Percentiles rank a stretch among this genome's conserved stretches.
Conservation (phyloP, 2,888 invertebrate species). For the Drosophila colorata region DNA sequence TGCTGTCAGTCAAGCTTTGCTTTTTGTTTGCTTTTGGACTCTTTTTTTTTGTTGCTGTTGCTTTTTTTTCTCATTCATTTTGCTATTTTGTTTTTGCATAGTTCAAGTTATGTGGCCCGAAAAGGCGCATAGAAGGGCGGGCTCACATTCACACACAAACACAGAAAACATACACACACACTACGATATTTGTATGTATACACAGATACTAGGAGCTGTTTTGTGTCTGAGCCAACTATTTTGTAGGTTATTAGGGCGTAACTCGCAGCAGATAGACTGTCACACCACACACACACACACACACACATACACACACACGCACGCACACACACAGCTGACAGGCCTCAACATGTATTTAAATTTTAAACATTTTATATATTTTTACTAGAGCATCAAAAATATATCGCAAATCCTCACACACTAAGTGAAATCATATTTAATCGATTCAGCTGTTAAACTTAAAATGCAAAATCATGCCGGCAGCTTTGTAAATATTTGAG, state of each 20-base stretch:
- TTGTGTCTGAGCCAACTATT: conserved; percentile 73
- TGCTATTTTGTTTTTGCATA: conserved; percentile 61
- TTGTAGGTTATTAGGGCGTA: conserved; percentile 79
- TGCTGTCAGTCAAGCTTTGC: conserved; percentile 50
- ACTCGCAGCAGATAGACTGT: conserved; percentile 52
- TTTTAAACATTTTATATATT: conserved; percentile 44
- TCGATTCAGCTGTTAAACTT: conserved; percentile 23
- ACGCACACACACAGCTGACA: conserved; percentile 29
- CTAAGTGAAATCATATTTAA: conserved; percentile 15
- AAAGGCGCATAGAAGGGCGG: conserved; percentile 25
- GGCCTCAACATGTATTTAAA: conserved; percentile 56
- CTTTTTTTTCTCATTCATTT: conserved; percentile 35
- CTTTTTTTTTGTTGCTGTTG: conserved; percentile 4
- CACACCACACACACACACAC: conserved; percentile 40
- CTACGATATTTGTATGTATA: conserved; percentile 1
- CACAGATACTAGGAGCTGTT: conserved; percentile 49
- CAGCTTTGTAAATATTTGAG: neutral
- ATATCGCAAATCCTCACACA: neutral
- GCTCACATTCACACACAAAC: conserved; percentile 15
- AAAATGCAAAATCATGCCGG: neutral
- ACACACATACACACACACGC: conserved; percentile 21
- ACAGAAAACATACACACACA: neutral
- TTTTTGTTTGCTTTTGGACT: conserved; percentile 42
- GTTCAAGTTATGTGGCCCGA: conserved; percentile 66
- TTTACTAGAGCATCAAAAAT: conserved; percentile 1